Evolutionary conservation across 2,797 vertebrate species (phyloP).

Genomic region (Gallirallus australis): DNA sequence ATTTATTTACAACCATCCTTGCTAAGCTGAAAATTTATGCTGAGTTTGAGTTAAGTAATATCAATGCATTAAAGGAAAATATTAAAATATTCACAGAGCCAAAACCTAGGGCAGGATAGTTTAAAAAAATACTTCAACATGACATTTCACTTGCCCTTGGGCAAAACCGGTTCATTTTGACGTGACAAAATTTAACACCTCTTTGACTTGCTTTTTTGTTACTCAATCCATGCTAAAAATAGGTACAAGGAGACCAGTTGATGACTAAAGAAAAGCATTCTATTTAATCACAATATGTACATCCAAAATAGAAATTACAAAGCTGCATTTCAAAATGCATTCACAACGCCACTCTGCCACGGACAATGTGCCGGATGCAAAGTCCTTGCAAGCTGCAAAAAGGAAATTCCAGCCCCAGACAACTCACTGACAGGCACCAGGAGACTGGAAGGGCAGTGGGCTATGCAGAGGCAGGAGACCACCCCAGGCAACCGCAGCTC

Average conservation of each 20-base stretch:
- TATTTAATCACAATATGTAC: conserved; percentile 58
- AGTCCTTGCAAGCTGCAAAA: not conserved
- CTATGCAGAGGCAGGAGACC: not conserved
- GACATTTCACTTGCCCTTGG: not conserved
- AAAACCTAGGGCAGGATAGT: not conserved
- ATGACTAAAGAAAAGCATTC: conserved; percentile 16
- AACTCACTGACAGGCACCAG: not conserved
- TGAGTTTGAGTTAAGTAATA: not conserved
- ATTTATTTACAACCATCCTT: conserved; percentile 1
- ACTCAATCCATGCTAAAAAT: not conserved
- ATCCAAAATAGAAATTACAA: conserved; percentile 42
- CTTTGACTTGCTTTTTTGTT: not conserved
- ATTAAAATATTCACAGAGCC: not conserved
- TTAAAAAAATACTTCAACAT: not conserved
- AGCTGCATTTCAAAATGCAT: not conserved
- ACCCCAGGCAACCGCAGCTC: not conserved
- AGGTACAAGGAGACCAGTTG: not conserved
- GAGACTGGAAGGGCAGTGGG: not conserved
- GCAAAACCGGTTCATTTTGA: not conserved
- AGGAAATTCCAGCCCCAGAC: not conserved
- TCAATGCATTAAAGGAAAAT: not conserved
- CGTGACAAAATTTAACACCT: not conserved
- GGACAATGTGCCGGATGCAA: not conserved
- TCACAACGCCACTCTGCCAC: not conserved
- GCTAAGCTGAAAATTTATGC: not conserved